Conservation (phyloP, 2,113 vertebrate genomes). For the Bufo bufo region DNA sequence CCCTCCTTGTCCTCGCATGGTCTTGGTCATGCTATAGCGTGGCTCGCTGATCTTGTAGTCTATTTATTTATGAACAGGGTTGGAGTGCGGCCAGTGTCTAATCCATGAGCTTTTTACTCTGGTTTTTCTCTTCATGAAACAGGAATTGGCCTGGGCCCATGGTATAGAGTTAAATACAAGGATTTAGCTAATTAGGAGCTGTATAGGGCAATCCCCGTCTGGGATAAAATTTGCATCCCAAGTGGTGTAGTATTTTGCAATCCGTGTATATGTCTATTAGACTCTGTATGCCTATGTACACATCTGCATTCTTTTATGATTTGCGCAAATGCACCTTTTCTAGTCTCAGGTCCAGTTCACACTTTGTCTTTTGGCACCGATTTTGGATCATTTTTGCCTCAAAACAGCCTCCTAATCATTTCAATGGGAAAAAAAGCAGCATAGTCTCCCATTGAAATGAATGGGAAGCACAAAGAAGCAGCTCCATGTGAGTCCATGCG, state of each 20-base stretch:
- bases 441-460: no score
- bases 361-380: no score
- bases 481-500: no score
- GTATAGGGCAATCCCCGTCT: background rate
- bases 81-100: slow-evolving; percentile 12
- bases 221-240: background rate
- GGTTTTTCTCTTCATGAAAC: slow-evolving; percentile 8
- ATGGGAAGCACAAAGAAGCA: no score
- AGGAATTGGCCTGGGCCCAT: background rate
- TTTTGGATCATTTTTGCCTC: no score
- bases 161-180: no score
- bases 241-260: background rate
- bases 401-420: no score
- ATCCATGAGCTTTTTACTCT: slow-evolving; percentile 3
- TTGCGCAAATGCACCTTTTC: no score
- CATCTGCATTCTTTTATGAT: no score
- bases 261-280: background rate
- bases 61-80: slow-evolving; percentile 15
- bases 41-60: background rate
- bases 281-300: no score
- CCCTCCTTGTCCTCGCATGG: slow-evolving; percentile 4
- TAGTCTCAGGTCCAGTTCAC: no score
- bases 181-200: background rate
- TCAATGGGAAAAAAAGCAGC: no score
- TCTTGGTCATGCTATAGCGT: background rate